Percentiles rank a stretch among this genome's conserved stretches.
Conservation (phyloP, 2,888 invertebrate species). For the Ophion ellenae region DNA sequence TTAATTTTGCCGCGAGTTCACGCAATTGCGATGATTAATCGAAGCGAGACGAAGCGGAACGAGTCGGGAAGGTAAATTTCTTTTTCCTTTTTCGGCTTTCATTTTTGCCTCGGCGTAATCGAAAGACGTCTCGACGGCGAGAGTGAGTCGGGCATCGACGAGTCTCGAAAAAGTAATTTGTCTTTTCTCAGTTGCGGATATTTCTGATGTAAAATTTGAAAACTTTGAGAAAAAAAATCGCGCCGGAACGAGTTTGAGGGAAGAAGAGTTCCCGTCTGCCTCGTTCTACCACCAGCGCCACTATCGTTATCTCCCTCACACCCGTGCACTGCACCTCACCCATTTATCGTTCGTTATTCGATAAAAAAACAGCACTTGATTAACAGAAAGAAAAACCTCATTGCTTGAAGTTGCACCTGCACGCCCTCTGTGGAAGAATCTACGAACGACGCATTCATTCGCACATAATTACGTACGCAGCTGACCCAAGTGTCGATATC, state of each 20-base stretch:
- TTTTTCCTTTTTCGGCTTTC: neutral
- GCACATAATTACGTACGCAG: neutral
- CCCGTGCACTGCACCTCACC: neutral
- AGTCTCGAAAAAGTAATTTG: neutral
- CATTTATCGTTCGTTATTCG: neutral
- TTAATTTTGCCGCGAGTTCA: neutral
- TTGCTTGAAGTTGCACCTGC: neutral
- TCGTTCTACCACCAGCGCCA: neutral
- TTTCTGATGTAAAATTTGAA: neutral
- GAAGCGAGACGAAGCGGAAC: slow-evolving; percentile 1
- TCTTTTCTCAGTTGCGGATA: neutral
- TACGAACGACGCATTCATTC: neutral
- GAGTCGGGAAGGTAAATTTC: neutral
- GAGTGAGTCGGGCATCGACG: neutral
- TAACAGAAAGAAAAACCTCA: neutral
- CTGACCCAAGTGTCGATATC: neutral
- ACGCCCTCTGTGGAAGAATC: neutral
- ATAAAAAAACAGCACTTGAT: neutral
- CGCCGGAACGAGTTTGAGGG: neutral
- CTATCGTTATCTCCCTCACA: neutral
- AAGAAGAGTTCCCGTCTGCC: neutral
- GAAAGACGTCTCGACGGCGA: neutral
- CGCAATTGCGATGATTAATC: slow-evolving; percentile 7
- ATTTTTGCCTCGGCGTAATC: neutral
- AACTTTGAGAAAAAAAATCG: neutral